phyloP scores from a whole-genome alignment of 2,797 vertebrate species.

The Sparus aurata region DNA sequence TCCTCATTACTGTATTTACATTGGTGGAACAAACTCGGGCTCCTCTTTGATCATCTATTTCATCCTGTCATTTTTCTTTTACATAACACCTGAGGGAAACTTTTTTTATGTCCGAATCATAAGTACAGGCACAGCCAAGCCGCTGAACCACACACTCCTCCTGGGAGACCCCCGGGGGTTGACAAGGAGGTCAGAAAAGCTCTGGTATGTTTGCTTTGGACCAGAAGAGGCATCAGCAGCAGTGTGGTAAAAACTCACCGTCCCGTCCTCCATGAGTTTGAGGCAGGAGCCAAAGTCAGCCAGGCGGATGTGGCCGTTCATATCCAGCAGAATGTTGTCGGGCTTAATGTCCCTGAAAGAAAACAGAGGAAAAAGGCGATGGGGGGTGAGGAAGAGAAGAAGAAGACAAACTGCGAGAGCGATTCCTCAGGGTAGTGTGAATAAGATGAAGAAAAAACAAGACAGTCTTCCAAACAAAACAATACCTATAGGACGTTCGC shows the following conservation, averaged over 20 bases:
- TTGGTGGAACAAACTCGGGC: conserved; percentile 5
- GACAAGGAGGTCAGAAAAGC: conserved; percentile 72
- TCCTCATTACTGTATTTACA: conserved; percentile 28
- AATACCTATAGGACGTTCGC: conserved; percentile 28
- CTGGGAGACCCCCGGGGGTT: conserved; percentile 67
- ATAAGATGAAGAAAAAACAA: conserved; percentile 39
- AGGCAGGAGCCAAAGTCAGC: conserved; percentile 99
- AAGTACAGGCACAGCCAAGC: conserved; percentile 55
- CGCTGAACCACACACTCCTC: conserved; percentile 69
- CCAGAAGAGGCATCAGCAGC: conserved; percentile 59
- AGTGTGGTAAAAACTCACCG: conserved; percentile 86
- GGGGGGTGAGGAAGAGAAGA: no score
- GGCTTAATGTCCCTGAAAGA: conserved; percentile 96
- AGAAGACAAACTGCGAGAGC: conserved; percentile 13
- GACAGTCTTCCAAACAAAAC: conserved; percentile 55
- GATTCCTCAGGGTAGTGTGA: conserved; percentile 4
- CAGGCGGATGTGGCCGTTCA: conserved; percentile 98
- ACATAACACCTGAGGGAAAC: conserved; percentile 45
- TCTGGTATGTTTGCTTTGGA: conserved; percentile 82
- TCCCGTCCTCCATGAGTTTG: conserved; percentile 98
- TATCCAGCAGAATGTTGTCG: conserved; percentile 98
- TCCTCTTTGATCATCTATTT: conserved; percentile 46
- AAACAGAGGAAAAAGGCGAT: background rate
- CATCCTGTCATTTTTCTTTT: conserved; percentile 40
- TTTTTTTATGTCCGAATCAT: conserved; percentile 52